These are phyloP conservation scores for Littorina saxatilis DNA, from an alignment of 1,140 invertebrate species.

Conservation along the genomic window DNA sequence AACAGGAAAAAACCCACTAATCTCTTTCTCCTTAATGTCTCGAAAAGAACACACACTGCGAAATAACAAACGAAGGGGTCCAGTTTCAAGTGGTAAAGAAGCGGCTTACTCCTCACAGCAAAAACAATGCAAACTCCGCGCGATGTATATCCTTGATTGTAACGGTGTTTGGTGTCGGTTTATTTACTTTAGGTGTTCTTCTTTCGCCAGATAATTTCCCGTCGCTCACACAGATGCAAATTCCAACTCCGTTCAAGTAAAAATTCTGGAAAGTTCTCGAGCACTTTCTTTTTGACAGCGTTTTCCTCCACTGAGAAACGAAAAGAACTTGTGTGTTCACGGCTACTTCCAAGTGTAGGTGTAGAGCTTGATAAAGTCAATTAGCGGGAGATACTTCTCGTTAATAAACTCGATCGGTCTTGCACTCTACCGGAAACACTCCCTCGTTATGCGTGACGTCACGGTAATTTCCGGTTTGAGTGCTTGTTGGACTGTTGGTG, in stretches of 20 bases:
- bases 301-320: not conserved
- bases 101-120: not conserved
- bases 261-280: too few relatives aligned
- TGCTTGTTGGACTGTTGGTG: not conserved
- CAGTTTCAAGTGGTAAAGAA: not conserved
- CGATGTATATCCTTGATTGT: not conserved
- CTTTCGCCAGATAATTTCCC: too few relatives aligned
- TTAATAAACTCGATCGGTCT: not conserved
- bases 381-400: not conserved
- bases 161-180: conserved; percentile 3
- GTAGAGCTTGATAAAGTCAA: not conserved
- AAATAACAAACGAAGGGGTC: not conserved
- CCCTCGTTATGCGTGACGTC: not conserved
- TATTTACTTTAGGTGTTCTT: not conserved
- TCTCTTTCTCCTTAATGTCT: not conserved
- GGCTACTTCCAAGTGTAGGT: not conserved
- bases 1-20: not conserved
- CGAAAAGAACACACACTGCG: conserved; percentile 1
- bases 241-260: too few relatives aligned
- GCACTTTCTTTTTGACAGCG: too few relatives aligned
- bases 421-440: not conserved
- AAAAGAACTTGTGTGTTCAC: too few relatives aligned
- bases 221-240: too few relatives aligned
- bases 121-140: not conserved
- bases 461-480: not conserved